Evolutionary conservation across 2,113 vertebrate genomes (phyloP).

Genomic region (Bambusicola thoracicus): DNA sequence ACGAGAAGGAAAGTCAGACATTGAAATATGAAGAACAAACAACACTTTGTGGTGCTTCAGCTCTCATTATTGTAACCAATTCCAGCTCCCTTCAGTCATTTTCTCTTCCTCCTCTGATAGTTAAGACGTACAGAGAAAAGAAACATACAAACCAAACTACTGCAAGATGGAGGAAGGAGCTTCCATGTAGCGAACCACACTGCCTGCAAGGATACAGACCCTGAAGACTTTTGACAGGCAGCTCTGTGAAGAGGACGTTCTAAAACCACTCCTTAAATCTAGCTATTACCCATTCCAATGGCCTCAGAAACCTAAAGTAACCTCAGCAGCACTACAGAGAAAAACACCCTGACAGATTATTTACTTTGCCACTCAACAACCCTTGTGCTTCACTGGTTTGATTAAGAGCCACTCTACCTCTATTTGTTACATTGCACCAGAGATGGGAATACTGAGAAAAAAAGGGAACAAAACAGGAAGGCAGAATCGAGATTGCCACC

Average conservation of each 20-base stretch:
- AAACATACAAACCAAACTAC: background rate
- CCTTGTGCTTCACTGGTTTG: background rate
- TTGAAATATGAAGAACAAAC: slow-evolving; percentile 5
- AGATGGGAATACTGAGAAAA: background rate
- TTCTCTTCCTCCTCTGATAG: background rate
- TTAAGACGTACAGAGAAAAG: background rate
- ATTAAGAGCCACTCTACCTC: background rate
- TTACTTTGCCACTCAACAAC: background rate
- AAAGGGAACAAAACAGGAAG: background rate
- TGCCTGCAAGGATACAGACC: background rate
- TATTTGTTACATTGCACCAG: background rate
- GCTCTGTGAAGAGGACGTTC: background rate
- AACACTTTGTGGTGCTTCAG: background rate
- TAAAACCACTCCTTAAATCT: background rate
- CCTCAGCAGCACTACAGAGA: background rate
- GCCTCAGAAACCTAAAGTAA: background rate
- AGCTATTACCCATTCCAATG: background rate
- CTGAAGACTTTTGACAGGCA: background rate
- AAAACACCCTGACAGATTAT: background rate
- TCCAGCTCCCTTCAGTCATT: background rate
- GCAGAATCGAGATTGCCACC: background rate
- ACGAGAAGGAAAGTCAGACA: background rate
- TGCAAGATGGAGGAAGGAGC: background rate
- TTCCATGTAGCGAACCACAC: background rate
- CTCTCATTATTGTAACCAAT: background rate